Evolutionary conservation across 2,797 vertebrate genomes (phyloP).

Genomic region (Nannoperca australis): DNA sequence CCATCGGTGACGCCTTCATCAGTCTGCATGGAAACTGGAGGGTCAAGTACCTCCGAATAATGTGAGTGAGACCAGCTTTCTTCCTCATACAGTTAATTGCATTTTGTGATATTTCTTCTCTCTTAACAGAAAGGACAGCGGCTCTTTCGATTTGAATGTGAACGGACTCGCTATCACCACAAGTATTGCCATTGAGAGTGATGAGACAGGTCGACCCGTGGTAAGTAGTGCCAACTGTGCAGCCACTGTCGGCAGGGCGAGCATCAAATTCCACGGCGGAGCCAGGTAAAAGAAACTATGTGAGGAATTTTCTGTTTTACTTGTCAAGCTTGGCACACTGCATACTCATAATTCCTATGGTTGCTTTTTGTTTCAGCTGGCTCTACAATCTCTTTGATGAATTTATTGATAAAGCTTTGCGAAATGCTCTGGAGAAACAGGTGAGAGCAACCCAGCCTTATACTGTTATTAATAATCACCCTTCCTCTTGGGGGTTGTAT

Average conservation of each 20-base stretch:
- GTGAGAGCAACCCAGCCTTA: conserved; percentile 54
- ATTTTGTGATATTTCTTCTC: background rate
- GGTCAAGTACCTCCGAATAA: conserved; percentile 76
- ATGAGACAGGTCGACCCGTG: conserved; percentile 78
- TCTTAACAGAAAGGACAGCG: conserved; percentile 77
- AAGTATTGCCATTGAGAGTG: conserved; percentile 71
- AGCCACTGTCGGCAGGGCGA: conserved; percentile 59
- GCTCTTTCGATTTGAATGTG: conserved; percentile 82
- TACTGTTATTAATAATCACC: background rate
- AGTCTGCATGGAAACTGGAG: conserved; percentile 82
- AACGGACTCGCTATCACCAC: conserved; percentile 69
- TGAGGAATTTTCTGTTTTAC: background rate
- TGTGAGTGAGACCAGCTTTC: conserved; percentile 71
- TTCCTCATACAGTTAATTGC: background rate
- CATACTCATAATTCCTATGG: background rate
- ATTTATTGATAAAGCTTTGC: conserved; percentile 73
- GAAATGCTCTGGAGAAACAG: conserved; percentile 71
- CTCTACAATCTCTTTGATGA: conserved; percentile 84
- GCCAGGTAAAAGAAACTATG: conserved; percentile 74
- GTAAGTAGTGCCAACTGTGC: conserved; percentile 73
- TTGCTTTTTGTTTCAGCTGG: conserved; percentile 78
- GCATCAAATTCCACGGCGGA: conserved; percentile 82
- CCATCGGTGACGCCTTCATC: conserved; percentile 79
- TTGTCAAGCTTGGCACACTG: background rate
- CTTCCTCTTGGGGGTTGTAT: background rate